Conservation (phyloP, 2,797 vertebrate genomes). For the Enteromius treurensis region DNA sequence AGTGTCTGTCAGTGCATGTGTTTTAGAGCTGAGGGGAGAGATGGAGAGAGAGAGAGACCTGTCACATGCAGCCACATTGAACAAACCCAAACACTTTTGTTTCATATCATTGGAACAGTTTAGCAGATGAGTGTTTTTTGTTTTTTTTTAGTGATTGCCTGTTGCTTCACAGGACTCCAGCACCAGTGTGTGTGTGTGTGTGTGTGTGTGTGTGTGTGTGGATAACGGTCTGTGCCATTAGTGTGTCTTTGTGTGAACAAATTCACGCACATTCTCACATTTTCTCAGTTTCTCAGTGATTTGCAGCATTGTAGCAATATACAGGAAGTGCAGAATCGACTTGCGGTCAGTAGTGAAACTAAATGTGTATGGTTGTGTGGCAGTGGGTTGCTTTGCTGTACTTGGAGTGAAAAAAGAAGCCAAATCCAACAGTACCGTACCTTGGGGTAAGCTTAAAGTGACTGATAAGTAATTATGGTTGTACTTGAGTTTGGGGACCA, state of each 20-base stretch:
- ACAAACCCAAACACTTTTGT: slow-evolving; percentile 34
- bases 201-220: slow-evolving; percentile 22
- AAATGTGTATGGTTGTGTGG: not conserved
- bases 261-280: slow-evolving; percentile 1
- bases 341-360: slow-evolving; percentile 58
- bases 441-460: slow-evolving; percentile 24
- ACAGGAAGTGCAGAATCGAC: slow-evolving; percentile 56
- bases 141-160: slow-evolving; percentile 6
- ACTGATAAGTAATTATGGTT: not conserved
- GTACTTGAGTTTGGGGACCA: not conserved
- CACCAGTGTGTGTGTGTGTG: slow-evolving; percentile 32
- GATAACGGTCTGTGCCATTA: slow-evolving; percentile 6
- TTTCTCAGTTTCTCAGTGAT: slow-evolving; percentile 44
- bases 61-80: slow-evolving; percentile 46
- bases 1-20: slow-evolving; percentile 60
- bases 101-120: slow-evolving; percentile 24
- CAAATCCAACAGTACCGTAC: not conserved
- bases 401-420: not conserved
- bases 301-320: slow-evolving; percentile 42
- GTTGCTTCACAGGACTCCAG: slow-evolving; percentile 20
- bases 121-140: not conserved
- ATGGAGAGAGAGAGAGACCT: slow-evolving; percentile 29
- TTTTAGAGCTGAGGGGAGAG: slow-evolving; percentile 41
- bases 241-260: slow-evolving; percentile 43
- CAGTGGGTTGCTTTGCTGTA: not conserved